These are phyloP conservation scores for Neodiprion lecontei DNA, from an alignment of 1,140 invertebrate genomes.

Conservation along the genomic window DNA sequence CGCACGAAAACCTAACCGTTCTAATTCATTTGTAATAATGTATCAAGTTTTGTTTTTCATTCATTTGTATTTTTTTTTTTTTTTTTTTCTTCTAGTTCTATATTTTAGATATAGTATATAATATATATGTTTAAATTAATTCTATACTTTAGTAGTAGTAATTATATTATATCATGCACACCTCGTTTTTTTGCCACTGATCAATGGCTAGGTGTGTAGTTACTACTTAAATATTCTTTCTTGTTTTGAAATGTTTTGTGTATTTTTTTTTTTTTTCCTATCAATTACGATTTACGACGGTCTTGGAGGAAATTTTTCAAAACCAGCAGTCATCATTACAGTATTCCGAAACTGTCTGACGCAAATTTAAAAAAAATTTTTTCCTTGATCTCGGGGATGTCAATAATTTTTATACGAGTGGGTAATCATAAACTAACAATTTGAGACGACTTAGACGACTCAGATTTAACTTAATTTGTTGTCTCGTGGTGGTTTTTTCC, in stretches of 20 bases:
- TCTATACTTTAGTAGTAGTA: constrained; percentile 16
- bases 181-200: neutral
- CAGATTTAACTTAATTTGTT: no score
- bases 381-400: neutral
- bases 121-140: no score
- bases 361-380: no score
- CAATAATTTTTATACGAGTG: neutral
- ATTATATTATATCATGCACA: constrained; percentile 15
- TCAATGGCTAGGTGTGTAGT: constrained; percentile 12
- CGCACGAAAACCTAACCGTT: neutral
- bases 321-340: neutral
- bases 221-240: neutral
- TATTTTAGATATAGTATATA: no score
- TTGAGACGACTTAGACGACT: no score
- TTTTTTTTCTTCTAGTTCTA: neutral
- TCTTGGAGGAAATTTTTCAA: neutral
- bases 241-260: neutral
- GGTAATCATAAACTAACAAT: no score
- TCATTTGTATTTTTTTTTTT: neutral
- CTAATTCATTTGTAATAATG: neutral
- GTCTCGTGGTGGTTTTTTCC: no score
- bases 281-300: neutral
- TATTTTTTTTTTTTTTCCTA: neutral
- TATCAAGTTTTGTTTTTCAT: neutral
- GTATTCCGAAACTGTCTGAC: neutral